phyloP scores from a whole-genome alignment of 2,113 vertebrate genomes.

The Penelope pileata region DNA sequence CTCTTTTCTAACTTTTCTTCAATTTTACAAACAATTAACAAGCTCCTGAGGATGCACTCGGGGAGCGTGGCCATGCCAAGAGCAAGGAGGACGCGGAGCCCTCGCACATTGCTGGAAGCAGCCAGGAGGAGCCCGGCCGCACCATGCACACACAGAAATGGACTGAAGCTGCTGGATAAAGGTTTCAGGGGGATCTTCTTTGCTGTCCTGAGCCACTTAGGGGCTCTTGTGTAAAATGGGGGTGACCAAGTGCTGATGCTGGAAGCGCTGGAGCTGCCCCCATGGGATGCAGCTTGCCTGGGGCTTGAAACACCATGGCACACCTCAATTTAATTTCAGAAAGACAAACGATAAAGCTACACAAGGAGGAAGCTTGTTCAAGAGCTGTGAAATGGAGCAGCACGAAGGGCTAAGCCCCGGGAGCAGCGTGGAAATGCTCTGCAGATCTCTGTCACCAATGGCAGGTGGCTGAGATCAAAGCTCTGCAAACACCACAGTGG shows the following conservation, averaged over 20 bases:
- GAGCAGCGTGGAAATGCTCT: not conserved
- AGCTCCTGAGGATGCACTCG: not conserved
- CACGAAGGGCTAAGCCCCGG: not conserved
- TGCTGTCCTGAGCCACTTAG: not conserved
- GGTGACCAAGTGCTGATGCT: not conserved
- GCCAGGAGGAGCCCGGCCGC: not conserved
- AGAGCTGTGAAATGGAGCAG: not conserved
- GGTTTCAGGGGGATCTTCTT: not conserved
- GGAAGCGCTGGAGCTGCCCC: too few species aligned
- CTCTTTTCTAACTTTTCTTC: not conserved
- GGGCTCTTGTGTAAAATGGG: not conserved
- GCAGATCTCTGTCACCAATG: not conserved
- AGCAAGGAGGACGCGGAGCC: not conserved
- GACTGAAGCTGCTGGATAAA: not conserved
- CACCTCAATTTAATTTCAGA: not conserved
- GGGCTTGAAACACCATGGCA: too few species aligned
- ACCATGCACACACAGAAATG: not conserved
- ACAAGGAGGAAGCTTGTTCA: not conserved
- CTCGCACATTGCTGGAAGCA: not conserved
- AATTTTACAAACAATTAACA: conserved; percentile 12
- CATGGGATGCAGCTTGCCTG: not conserved
- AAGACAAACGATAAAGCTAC: not conserved
- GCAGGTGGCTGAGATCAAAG: accelerated
- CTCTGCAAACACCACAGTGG: too few species aligned
- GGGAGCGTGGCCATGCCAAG: not conserved